Conservation (phyloP, 2,113 vertebrate species). For the Ophiodon elongatus region DNA sequence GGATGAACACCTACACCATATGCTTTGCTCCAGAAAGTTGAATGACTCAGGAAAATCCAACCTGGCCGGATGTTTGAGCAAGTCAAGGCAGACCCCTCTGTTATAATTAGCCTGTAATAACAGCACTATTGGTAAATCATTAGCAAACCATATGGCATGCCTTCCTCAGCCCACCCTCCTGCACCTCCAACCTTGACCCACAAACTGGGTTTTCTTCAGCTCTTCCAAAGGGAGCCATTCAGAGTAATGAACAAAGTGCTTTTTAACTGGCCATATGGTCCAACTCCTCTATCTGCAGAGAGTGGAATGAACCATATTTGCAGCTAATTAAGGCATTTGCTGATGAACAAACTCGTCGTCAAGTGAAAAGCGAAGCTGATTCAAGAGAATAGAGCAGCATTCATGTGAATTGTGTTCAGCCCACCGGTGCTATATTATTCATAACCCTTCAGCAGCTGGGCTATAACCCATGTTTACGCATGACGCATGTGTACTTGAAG, state of each 20-base stretch:
- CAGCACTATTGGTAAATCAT: conserved; percentile 63
- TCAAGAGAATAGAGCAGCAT: conserved; percentile 16
- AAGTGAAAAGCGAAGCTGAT: conserved; percentile 17
- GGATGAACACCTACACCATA: conserved; percentile 50
- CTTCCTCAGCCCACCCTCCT: conserved; percentile 20
- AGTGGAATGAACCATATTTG: conserved; percentile 58
- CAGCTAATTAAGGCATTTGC: conserved; percentile 64
- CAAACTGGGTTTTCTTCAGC: conserved; percentile 59
- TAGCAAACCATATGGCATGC: conserved; percentile 73
- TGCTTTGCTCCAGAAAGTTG: conserved; percentile 41
- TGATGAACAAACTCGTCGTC: conserved; percentile 48
- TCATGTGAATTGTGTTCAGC: conserved; percentile 19
- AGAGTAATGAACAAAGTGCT: conserved; percentile 76
- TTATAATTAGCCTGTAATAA: conserved; percentile 61
- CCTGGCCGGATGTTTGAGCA: conserved; percentile 12
- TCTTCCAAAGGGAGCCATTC: conserved; percentile 71
- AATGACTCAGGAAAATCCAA: conserved; percentile 59
- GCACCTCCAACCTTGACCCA: conserved; percentile 58
- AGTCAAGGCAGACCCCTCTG: conserved; percentile 37
- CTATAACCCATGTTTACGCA: conserved; percentile 51
- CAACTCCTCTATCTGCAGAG: conserved; percentile 58
- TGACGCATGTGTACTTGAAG: conserved; percentile 65
- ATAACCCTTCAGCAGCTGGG: conserved; percentile 61
- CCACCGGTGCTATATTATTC: conserved; percentile 74
- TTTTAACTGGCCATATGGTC: conserved; percentile 84